Evolutionary conservation across 2,113 vertebrate species (phyloP).

Genomic region (Halcyon senegalensis): DNA sequence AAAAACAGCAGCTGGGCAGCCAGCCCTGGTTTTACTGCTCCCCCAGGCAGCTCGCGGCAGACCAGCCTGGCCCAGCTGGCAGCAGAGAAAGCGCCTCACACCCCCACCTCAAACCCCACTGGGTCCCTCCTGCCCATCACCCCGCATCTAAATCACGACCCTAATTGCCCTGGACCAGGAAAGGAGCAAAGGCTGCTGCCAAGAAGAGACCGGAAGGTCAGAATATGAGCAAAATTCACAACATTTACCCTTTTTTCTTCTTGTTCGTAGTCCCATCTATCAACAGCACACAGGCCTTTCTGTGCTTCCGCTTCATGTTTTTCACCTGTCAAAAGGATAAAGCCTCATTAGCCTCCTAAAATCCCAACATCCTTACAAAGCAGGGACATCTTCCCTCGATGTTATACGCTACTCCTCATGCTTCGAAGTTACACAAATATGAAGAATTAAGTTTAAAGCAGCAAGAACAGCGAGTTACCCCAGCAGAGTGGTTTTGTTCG

Average conservation of each 20-base stretch:
- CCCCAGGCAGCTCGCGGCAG: background rate
- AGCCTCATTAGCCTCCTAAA: background rate
- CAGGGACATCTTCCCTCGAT: rapidly evolving
- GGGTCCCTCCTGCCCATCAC: background rate
- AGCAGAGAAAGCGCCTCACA: background rate
- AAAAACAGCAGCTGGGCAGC: background rate
- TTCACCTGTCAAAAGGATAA: constrained; percentile 80
- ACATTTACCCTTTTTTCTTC: constrained; percentile 81
- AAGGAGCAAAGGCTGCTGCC: rapidly evolving
- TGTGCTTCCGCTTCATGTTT: constrained; percentile 80
- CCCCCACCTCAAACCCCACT: background rate
- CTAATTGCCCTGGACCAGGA: background rate
- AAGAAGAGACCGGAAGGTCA: background rate
- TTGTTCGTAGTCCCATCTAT: constrained; percentile 78
- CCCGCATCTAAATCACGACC: rapidly evolving
- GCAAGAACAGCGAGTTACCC: background rate
- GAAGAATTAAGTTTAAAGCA: background rate
- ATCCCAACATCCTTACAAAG: too few relatives aligned
- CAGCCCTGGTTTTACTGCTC: background rate
- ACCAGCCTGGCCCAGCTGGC: background rate
- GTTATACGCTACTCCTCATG: rapidly evolving
- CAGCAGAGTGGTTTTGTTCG: background rate
- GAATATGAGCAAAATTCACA: rapidly evolving
- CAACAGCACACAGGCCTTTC: constrained; percentile 85
- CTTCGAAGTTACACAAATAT: background rate